Base-by-base conservation (phyloP, 92 coral and sea anemone species). In the Pocillopora meandrina region DNA sequence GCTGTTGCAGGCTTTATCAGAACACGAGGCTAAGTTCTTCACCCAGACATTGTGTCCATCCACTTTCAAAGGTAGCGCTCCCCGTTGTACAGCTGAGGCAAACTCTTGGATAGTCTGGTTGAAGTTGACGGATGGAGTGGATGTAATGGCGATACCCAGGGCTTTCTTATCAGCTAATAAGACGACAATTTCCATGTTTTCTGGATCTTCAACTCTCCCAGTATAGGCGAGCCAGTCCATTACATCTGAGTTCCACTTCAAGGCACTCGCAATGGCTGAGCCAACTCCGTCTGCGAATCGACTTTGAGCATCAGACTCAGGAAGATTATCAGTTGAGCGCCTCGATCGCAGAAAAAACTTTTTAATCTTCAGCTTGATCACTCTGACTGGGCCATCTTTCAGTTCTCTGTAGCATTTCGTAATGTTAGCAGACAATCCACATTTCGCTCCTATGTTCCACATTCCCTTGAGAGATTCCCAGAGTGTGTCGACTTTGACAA, bases 401-500 rank as follows among this genome's bases (percentile, higher is more conserved):
- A 17, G 34, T 2, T 15, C 16, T 1, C 19, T 34, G 2, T 70
- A 57, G 70, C 85, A 81, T 36, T 71, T 81, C 17, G 20, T 66
- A 70, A 81, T 59, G 42, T 71, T 59, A 18, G 85, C 76, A 9
- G 23, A 57, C 9, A 81, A 33, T 62, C 92, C 90, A 73, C 95
- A 92, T 55, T 59, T 13, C 2, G 61, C 72, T 61, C 89, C 89
- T 52, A 90, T 82, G 64, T 90, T 74, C 93, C 93, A 90, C 84
- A 90, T 60, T 17, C 98, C 95, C 85, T 90, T 90, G 20, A 94
- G 20, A 15, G 93, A 91, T 74, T 90, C 87, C 65, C 91, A 71
- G 11, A 90, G 88, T 0, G 95, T 88, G 66, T 92, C 93, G 58
- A 81, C 34, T 12, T 55, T 13, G 0, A 59, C 3, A 56, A 92